These are phyloP conservation scores for Nasonia oneida DNA, from an alignment of 2,888 invertebrate species.

Conservation along the genomic window DNA sequence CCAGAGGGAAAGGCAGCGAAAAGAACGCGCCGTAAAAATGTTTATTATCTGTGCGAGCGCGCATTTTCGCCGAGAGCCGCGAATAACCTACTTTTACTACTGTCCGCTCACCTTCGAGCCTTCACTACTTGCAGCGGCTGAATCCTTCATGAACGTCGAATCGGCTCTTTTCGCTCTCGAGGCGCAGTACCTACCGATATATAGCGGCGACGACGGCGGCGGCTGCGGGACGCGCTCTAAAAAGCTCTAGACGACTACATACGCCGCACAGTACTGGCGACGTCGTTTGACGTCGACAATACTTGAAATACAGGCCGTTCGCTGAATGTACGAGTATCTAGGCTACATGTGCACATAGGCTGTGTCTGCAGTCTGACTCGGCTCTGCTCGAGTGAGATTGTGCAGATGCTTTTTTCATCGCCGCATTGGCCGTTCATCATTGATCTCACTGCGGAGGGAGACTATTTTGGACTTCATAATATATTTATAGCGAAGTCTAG, in stretches of 20 bases:
- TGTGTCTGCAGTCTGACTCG: no score
- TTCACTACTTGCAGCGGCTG: conserved; percentile 29
- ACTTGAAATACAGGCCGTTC: neutral
- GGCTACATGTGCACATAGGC: neutral
- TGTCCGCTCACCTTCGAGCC: conserved; percentile 18
- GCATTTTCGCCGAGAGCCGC: neutral
- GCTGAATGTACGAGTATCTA: neutral
- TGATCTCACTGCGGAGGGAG: no score
- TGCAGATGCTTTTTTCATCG: no score
- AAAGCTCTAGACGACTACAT: neutral
- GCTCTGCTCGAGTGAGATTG: no score
- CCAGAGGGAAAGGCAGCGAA: neutral
- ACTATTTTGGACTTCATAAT: no score
- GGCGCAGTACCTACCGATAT: neutral
- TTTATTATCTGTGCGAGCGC: conserved; percentile 28
- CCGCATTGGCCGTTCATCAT: no score
- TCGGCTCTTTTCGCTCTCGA: conserved; percentile 13
- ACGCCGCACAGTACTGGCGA: neutral
- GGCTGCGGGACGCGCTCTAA: neutral
- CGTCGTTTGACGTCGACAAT: neutral
- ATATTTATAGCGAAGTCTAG: no score
- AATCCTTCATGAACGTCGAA: conserved; percentile 37
- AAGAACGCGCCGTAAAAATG: conserved; percentile 22
- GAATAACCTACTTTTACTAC: conserved; percentile 27
- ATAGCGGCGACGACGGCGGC: neutral